Evolutionary conservation across 1,140 invertebrate species (phyloP), one percentile per base, ranked within the genome.

Genomic region (Zeugodacus cucurbitae): DNA sequence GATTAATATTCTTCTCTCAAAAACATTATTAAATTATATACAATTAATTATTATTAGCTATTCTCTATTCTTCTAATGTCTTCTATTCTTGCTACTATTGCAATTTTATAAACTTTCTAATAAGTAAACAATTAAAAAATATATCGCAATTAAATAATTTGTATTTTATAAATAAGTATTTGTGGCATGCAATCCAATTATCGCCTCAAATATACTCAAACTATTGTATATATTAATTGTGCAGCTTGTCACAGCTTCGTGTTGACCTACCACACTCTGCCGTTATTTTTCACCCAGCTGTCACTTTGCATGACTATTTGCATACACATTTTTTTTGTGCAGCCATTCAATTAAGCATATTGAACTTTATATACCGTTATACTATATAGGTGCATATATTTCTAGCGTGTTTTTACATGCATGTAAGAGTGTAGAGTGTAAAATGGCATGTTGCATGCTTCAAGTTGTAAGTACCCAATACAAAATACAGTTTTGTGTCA

Each of bases 401-500:
- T 17, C 22, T 70, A 20, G n/a, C 32, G 14, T 32, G 14, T 54
- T 54, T 11, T 17, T 11, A 5, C 5, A 20, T 54, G 57, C 37
- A 87, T 67, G 57, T 85, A 11, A 64, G 29, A 41, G 57, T 88
- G 26, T 88, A 64, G 48, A 82, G n/a, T 3, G 37, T 78, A n/a
- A n/a, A 78, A 26, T 82, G 74, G 6, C 74, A 82, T 82, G 41
- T 82, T 82, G 74, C 74, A 82, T 82, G 74, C 74, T 20, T 3
- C 41, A 48, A 48, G 22, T 34, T 54, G 74, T 82, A 82, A 82
- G 74, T 82, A 82, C 11, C 3, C n/a, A 48, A 34, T 44, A 54
- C 74, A 48, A 26, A 82, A 88, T 88, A 44, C 67, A 58, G 29
- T 87, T 78, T 78, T 26, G 26, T 48, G 67, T 44, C 64, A 74